These are phyloP conservation scores for Meles meles DNA, from an alignment of 2,113 vertebrate species.

Conservation along the genomic window DNA sequence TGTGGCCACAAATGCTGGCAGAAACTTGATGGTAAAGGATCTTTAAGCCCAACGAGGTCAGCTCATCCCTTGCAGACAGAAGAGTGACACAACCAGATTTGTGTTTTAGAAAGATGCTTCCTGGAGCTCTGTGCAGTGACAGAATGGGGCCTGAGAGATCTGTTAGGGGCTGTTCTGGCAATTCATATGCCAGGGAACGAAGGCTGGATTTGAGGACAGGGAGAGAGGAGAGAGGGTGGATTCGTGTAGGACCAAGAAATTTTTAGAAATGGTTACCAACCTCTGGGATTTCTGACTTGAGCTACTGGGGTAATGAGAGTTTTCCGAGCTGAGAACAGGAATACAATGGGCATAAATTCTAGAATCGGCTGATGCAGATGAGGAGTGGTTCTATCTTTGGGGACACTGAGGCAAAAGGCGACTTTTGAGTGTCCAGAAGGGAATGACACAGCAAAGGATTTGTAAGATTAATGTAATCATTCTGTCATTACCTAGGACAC, in stretches of 20 bases:
- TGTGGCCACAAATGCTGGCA: neutral
- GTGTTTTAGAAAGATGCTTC: neutral
- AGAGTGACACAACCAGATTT: neutral
- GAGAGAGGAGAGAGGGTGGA: neutral
- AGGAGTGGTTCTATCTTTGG: neutral
- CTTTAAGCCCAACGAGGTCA: neutral
- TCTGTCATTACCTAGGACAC: neutral
- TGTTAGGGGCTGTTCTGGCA: neutral
- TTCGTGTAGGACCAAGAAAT: neutral
- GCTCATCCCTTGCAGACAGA: neutral
- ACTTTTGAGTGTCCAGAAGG: neutral
- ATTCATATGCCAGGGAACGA: neutral
- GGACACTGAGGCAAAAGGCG: neutral
- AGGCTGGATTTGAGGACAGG: neutral
- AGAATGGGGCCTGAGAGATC: neutral
- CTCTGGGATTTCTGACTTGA: neutral
- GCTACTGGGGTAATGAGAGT: neutral
- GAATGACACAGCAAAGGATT: neutral
- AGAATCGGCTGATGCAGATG: neutral
- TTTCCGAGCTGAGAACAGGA: neutral
- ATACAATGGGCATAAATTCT: neutral
- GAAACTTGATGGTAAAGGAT: neutral
- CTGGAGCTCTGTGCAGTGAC: neutral
- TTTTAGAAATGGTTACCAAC: neutral
- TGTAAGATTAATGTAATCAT: neutral